phyloP scores from a whole-genome alignment of 2,888 invertebrate species.

The Serrognathus titanus region DNA sequence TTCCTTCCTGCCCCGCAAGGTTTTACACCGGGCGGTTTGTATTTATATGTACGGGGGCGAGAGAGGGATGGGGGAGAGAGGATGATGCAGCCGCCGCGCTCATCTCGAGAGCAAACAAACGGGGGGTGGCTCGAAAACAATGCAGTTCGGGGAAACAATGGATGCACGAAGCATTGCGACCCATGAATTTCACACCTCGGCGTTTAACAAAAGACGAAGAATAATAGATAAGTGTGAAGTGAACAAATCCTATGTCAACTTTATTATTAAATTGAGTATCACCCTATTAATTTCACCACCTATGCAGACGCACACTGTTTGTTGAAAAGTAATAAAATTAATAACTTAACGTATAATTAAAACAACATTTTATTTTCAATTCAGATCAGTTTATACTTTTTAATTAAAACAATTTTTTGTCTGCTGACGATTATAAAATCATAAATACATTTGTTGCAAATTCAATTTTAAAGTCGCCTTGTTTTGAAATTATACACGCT shows the following conservation, averaged over 20 bases:
- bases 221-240: conserved; percentile 15
- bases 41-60: background rate
- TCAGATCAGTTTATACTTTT: no score
- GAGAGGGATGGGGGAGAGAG: background rate
- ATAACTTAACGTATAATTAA: no score
- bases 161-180: conserved; percentile 20
- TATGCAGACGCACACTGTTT: no score
- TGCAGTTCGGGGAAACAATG: conserved; percentile 28
- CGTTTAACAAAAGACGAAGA: conserved; percentile 24
- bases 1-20: background rate
- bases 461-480: no score
- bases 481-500: no score
- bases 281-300: no score
- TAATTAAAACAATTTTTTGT: no score
- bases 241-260: background rate
- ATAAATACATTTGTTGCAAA: no score
- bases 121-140: conserved; percentile 22
- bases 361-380: no score
- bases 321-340: no score
- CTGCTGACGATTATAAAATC: no score
- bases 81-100: background rate
- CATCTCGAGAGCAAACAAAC: conserved; percentile 19
- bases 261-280: background rate
- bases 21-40: background rate
- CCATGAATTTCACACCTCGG: conserved; percentile 31